Evolutionary conservation across 2,888 invertebrate genomes (phyloP), one percentile per base, ranked within the genome.

Genomic region (Tyria jacobaeae): DNA sequence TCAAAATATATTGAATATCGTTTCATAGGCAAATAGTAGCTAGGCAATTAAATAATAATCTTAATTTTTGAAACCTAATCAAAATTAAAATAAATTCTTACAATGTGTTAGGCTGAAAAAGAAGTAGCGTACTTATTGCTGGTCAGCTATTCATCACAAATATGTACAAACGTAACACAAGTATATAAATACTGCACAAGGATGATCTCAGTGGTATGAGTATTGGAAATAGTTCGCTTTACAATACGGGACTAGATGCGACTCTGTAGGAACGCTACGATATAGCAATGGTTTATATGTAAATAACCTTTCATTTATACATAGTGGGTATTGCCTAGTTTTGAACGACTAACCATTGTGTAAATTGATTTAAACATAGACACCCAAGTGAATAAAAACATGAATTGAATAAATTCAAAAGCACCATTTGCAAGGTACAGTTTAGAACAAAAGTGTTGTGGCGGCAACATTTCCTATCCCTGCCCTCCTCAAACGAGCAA

Each of bases 191-290:
- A 63, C 64, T 60, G 56, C 44, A 17, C 12, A 27, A 53, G 10
- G 34, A 21, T 35, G 57, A 53, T 60, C 50, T 55, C 60, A 66
- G 47, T 60, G 66, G 65, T 61, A 63, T 64, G 59, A 64, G 62
- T 64, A 72, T 64, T 58, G 57, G 44, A 63, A 60, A 72, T 68
- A n/a, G 74, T 76, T 64, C 63, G 65, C 65, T 66, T 64, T 70
- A 85, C 84, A 79, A 83, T 86, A 77, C 78, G 77, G 81, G 89
- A 90, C 90, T 88, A 89, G 88, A 87, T 48, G 47, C 56, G 56
- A 48, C 21, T 37, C 47, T 63, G 64, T 21, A 58, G 59, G 58
- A 59, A 61, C 60, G 62, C 54, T 63, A 60, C 55, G 17, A 62
- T 66, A 56, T 60, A 66, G 58, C 57, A 67, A 48, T 57, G 49